Evolutionary conservation across 1,140 invertebrate genomes (phyloP).

Genomic region (Heliconius eleuchia): DNA sequence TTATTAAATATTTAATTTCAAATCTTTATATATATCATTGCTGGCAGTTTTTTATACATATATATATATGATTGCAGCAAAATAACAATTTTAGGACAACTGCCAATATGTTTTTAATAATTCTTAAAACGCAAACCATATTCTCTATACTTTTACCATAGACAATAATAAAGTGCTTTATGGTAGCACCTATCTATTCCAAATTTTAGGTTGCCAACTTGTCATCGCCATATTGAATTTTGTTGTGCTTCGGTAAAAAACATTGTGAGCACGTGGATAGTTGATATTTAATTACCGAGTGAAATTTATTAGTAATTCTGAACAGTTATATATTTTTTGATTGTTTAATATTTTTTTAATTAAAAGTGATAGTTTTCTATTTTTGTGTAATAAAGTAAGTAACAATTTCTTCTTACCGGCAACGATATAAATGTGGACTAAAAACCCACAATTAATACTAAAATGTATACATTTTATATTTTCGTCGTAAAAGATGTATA

Average conservation of each 20-base stretch:
- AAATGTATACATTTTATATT: neutral
- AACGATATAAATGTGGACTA: conserved; percentile 61
- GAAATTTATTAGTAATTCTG: conserved; percentile 71
- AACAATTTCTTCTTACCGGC: conserved; percentile 55
- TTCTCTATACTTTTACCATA: neutral
- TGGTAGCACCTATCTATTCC: neutral
- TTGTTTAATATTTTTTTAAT: conserved; percentile 47
- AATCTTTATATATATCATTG: too few species aligned
- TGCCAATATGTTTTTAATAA: too few species aligned
- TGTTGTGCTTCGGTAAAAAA: conserved; percentile 80
- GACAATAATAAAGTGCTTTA: neutral
- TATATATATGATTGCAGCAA: too few species aligned
- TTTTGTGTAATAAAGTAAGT: conserved; percentile 63
- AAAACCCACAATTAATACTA: conserved; percentile 37
- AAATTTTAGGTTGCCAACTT: conserved; percentile 58
- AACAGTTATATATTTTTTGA: conserved; percentile 52
- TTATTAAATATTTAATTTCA: too few species aligned
- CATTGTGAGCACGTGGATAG: conserved; percentile 82
- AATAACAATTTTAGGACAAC: too few species aligned
- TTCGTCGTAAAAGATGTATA: neutral
- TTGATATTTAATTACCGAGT: conserved; percentile 66
- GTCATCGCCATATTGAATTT: conserved; percentile 79
- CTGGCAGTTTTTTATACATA: too few species aligned
- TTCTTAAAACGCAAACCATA: neutral
- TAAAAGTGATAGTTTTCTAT: conserved; percentile 51